Evolutionary conservation across 2,113 vertebrate genomes (phyloP).

Genomic region (Triplophysa dalaica): DNA sequence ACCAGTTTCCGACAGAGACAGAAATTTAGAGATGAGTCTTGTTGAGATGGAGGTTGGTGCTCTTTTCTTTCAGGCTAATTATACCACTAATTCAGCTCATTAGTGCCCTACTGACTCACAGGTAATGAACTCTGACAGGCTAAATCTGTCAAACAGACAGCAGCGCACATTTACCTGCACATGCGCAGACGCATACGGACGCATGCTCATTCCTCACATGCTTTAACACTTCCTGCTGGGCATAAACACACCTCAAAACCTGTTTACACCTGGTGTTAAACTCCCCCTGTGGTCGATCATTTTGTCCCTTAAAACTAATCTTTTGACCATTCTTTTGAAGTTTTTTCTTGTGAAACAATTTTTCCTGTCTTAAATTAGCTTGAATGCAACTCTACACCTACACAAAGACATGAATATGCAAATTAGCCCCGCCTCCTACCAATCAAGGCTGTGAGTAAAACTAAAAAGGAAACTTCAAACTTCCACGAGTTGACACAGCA

Average conservation of each 20-base stretch:
- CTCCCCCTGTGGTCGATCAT: too few species aligned
- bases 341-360: too few species aligned
- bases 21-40: constrained; percentile 40
- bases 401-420: too few species aligned
- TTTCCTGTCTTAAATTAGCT: too few species aligned
- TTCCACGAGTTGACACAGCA: too few species aligned
- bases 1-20: constrained; percentile 10
- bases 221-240: neutral
- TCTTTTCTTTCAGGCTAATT: constrained; percentile 64
- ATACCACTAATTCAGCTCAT: constrained; percentile 66
- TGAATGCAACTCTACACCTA: too few species aligned
- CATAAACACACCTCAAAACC: constrained; percentile 4
- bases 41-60: constrained; percentile 51
- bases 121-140: constrained; percentile 67
- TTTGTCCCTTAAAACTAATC: too few species aligned
- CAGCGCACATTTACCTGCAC: constrained; percentile 45
- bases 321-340: too few species aligned
- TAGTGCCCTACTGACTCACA: constrained; percentile 58
- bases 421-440: too few species aligned
- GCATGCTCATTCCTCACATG: constrained; percentile 25
- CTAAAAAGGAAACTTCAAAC: too few species aligned
- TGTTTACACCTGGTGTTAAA: neutral
- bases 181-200: constrained; percentile 31
- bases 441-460: too few species aligned
- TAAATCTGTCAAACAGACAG: constrained; percentile 63